phyloP scores from a whole-genome alignment of 2,888 invertebrate genomes.

The Calameuta filiformis region DNA sequence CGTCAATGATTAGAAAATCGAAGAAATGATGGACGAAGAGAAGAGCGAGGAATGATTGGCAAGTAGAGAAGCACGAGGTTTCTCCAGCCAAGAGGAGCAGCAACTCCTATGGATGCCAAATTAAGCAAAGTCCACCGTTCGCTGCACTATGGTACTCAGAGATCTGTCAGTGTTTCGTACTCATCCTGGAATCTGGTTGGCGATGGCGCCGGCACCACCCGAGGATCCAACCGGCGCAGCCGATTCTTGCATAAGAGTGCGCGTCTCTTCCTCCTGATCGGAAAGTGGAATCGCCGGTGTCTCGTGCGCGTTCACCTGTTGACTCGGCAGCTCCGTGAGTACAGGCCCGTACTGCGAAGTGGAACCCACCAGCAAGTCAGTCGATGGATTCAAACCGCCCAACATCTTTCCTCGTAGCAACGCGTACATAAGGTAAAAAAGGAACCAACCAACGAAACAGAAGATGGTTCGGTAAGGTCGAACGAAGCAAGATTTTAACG shows the following conservation, averaged over 20 bases:
- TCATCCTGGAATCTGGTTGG: constrained; percentile 58
- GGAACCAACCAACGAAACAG: constrained; percentile 37
- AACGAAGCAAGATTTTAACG: neutral
- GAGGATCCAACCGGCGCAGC: constrained; percentile 38
- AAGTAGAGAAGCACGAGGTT: too few species aligned
- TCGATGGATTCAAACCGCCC: constrained; percentile 66
- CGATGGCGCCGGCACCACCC: constrained; percentile 44
- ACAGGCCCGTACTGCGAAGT: constrained; percentile 67
- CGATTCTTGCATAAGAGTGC: constrained; percentile 59
- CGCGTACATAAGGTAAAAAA: constrained; percentile 60
- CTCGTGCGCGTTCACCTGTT: constrained; percentile 46
- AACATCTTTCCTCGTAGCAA: constrained; percentile 65
- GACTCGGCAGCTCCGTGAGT: constrained; percentile 63
- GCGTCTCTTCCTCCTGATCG: constrained; percentile 63
- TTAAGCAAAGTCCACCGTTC: constrained; percentile 24
- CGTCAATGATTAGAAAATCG: too few species aligned
- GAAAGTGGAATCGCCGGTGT: constrained; percentile 52
- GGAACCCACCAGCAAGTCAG: constrained; percentile 67
- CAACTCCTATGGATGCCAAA: constrained; percentile 11
- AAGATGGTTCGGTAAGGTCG: constrained; percentile 27
- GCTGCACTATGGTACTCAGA: neutral
- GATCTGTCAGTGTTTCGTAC: constrained; percentile 10
- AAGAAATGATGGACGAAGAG: too few species aligned
- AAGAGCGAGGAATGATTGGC: too few species aligned
- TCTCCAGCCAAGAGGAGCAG: too few species aligned